Evolutionary conservation across 2,888 invertebrate genomes (phyloP).

Genomic region (Standfussiana lucernea): DNA sequence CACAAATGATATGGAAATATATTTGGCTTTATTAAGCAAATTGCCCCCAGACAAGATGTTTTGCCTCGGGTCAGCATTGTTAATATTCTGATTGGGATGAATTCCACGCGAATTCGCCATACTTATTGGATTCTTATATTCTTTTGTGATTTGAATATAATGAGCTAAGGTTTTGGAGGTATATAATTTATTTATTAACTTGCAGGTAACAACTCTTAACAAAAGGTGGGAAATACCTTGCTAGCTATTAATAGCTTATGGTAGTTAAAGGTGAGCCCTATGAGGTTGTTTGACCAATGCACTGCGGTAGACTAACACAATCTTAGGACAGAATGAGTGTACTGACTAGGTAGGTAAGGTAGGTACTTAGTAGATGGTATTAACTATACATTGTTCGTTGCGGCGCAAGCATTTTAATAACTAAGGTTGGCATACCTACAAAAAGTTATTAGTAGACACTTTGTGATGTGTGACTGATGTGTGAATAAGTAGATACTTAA

Average conservation of each 20-base stretch:
- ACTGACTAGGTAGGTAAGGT: neutral
- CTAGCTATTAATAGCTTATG: neutral
- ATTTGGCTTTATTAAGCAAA: conserved; percentile 75
- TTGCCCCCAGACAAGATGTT: conserved; percentile 71
- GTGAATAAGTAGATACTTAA: neutral
- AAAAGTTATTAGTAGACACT: neutral
- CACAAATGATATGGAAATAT: conserved; percentile 76
- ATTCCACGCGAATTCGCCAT: conserved; percentile 63
- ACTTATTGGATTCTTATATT: conserved; percentile 51
- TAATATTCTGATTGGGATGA: conserved; percentile 64
- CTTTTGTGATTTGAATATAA: conserved; percentile 2
- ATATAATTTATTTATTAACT: conserved; percentile 3
- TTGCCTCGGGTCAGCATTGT: conserved; percentile 79
- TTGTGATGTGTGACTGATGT: neutral
- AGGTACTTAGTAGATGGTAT: neutral
- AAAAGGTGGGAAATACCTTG: neutral
- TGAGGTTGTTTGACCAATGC: neutral
- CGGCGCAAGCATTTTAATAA: neutral
- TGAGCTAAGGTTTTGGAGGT: neutral
- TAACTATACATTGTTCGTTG: conserved; percentile 1
- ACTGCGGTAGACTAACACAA: neutral
- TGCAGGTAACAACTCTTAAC: neutral
- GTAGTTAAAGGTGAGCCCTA: neutral
- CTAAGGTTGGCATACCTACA: conserved; percentile 5
- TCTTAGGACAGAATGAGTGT: neutral